Evolutionary conservation across 2,888 invertebrate genomes (phyloP), one percentile per base, ranked within the genome.

Genomic region (Hirtodrosophila duncani): DNA sequence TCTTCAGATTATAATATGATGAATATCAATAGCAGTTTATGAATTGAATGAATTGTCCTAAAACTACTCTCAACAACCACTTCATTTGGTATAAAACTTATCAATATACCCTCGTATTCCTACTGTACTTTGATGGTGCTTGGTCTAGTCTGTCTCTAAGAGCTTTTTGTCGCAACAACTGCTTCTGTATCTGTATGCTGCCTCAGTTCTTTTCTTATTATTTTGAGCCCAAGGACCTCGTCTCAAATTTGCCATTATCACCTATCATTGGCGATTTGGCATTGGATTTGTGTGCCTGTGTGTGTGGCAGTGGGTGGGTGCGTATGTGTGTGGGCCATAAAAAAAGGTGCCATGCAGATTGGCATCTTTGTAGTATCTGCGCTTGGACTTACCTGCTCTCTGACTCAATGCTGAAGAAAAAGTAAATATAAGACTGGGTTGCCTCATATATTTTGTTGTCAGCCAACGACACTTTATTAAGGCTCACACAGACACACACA

Each of bases 331-430:
- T 31, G 38, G 43, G 43, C 66, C 66, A 74, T 74, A 74, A 75
- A 81, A 78, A 61, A 69, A 75, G 74, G 71, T 58, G 16, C 72
- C 83, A 84, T 83, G 84, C 82, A 84, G 83, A 83, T 83, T 84
- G 82, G 81, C 80, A 83, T 81, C 78, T 81, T 63, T 61, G 63
- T 59, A 70, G 66, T 64, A 44, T 20, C 14, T 16, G 3, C 30
- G 29, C n/a, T 6, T 38, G 45, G 10, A 3, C 33, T 39, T 8
- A 30, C 16, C 11, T 33, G 30, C 21, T 13, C 9, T 24, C 6
- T 11, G 21, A 31, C 31, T 27, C 13, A 18, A 14, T 7, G 9
- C 10, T 17, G 9, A 34, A 9, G 9, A 29, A 9, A 20, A 8
- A 16, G 20, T 4, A 24, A 13, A 36, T 36, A 36, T 36, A 36